Evolutionary conservation across 92 coral and sea anemone genomes (phyloP), one percentile per base, ranked within the genome.

Genomic region (Nematostella vectensis): DNA sequence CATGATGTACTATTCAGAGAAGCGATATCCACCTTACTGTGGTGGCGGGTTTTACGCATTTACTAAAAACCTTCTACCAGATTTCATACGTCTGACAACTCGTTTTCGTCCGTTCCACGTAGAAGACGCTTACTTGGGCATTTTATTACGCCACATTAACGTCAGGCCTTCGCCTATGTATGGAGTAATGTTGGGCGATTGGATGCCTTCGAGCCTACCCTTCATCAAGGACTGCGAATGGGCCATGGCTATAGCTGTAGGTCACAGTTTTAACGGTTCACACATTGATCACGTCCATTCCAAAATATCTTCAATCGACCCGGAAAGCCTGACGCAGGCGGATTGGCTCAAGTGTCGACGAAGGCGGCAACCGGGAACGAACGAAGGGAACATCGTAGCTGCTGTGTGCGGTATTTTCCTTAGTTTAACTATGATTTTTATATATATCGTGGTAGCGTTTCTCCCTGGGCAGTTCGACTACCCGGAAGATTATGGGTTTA

Each of bases 121-220:
- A 2, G 85, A 78, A 26, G 85, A 78, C 59, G 71, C 84, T 0
- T 78, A 78, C 47, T 51, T 78, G 26, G 79, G 85, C 11, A 63
- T 78, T 27, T 26, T 78, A 27, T 36, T 77, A 19, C 47, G 72
- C 3, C 65, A 71, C n/a, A 37, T 65, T 38, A 59, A 62, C 2
- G 48, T 65, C 22, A n/a, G 20, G 2, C 70, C 80, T 13, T 36
- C 48, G 20, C 53, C 29, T 29, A 65, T 78, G 31, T 47, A 48
- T 15, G 72, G 67, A 15, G 15, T 33, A 33, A 33, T 33, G 15
- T 15, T 33, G 40, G 40, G 15, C 40, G 40, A 33, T 15, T 54
- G 59, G 50, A 65, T 59, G 54, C 9, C 29, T 17, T 18, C 27
- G 3, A 20, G 6, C 50, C 22, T 70, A 49, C 57, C 39, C 10